Evolutionary conservation across 2,797 vertebrate genomes (phyloP), one percentile per base, ranked within the genome.

Genomic region (Sphenodon punctatus): DNA sequence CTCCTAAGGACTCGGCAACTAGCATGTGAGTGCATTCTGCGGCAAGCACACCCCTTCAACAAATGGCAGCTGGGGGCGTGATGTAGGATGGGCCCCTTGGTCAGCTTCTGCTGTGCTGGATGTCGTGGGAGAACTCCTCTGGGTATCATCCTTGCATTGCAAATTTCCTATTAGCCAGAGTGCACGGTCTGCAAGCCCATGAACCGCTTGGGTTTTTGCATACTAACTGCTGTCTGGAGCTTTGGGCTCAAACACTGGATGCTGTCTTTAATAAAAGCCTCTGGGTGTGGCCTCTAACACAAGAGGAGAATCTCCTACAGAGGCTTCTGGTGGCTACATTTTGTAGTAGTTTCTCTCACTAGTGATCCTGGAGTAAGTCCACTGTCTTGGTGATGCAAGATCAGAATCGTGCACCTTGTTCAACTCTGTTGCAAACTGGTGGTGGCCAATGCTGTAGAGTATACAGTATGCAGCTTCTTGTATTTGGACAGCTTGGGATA

Each of bases 331-430:
- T 49, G 43, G 1, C 48, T 66, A 64, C 78, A 65, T 75, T 60
- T 66, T 59, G 42, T 56, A 0, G 3, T 22, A 6, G 23, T 48
- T 6, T 2, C 48, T 48, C 46, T 12, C 48, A 46, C 11, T 22
- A 49, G 49, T 27, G n/a, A 8, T 16, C 32, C 58, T 36, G 55
- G 34, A 55, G 16, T 58, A 30, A 17, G 9, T 30, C 49, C 51
- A 27, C 8, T 9, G 9, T n/a, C n/a, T n/a, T n/a, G n/a, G n/a
- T n/a, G n/a, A n/a, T n/a, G n/a, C n/a, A n/a, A n/a, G n/a, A n/a
- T n/a, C n/a, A n/a, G n/a, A n/a, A n/a, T n/a, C n/a, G n/a, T n/a
- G n/a, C n/a, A n/a, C n/a, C n/a, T n/a, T n/a, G n/a, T n/a, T n/a
- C n/a, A n/a, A n/a, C n/a, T n/a, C n/a, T n/a, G n/a, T n/a, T n/a